Evolutionary conservation across 2,888 invertebrate species (phyloP).

Genomic region (Dexiosoma caninum): DNA sequence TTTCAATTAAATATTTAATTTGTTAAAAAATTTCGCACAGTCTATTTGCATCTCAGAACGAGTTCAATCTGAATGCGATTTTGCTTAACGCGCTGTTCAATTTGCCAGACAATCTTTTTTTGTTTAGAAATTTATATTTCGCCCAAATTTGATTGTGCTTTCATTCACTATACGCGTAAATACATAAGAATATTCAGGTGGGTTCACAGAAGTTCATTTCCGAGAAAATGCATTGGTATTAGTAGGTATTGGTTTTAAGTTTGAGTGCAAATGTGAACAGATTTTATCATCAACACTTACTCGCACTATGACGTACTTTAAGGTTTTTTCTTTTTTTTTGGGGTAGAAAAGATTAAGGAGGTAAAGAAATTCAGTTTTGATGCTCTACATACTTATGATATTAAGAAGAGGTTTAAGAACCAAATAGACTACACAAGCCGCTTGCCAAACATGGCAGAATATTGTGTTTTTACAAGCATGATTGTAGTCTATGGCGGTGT

Average conservation of each 20-base stretch:
- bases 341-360: background rate
- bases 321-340: background rate
- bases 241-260: background rate
- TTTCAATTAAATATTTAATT: background rate
- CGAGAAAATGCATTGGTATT: background rate
- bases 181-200: background rate
- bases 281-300: background rate
- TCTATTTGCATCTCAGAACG: background rate
- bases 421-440: too few relatives aligned
- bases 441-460: too few relatives aligned
- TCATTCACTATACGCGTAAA: background rate
- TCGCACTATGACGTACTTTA: too few relatives aligned
- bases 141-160: background rate
- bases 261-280: background rate
- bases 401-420: too few relatives aligned
- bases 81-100: constrained; percentile 3
- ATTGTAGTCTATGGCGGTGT: too few relatives aligned
- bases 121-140: constrained; percentile 11
- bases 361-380: background rate
- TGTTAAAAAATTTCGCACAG: background rate
- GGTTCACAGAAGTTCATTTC: background rate
- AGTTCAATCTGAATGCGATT: background rate
- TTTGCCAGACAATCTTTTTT: constrained; percentile 22
- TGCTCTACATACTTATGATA: too few relatives aligned
- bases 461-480: too few relatives aligned